Percentiles rank a stretch among this genome's conserved stretches.
These are phyloP conservation scores for Lagopus leucura DNA, from an alignment of 2,113 vertebrate genomes.

Conservation along the genomic window DNA sequence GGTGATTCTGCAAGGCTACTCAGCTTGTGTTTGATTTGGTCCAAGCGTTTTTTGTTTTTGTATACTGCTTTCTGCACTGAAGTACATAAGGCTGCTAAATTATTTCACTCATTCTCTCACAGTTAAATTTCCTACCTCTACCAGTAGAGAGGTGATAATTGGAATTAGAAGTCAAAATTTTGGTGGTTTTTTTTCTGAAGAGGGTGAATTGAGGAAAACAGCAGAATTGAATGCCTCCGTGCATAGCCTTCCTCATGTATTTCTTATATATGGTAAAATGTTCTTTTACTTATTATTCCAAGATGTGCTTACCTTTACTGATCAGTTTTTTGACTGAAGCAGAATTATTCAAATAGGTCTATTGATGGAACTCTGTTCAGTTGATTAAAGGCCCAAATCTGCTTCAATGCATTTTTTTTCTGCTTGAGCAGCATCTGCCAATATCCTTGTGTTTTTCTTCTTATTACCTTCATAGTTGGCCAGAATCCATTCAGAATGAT, in stretches of 20 bases:
- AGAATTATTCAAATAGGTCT: slow-evolving; percentile 63
- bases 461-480: slow-evolving; percentile 55
- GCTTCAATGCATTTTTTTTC: slow-evolving; percentile 35
- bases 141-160: background rate
- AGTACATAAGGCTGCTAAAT: background rate
- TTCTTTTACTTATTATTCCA: slow-evolving; percentile 28
- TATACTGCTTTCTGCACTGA: background rate
- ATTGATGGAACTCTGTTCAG: slow-evolving; percentile 46
- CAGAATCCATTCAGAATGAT: slow-evolving; percentile 42
- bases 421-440: slow-evolving; percentile 63
- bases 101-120: background rate
- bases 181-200: background rate
- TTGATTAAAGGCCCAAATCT: slow-evolving; percentile 72
- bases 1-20: background rate
- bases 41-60: background rate
- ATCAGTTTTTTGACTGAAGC: slow-evolving; percentile 32
- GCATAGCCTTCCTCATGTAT: background rate
- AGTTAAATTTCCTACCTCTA: background rate
- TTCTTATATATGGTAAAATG: background rate
- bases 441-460: slow-evolving; percentile 61
- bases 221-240: background rate
- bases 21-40: background rate
- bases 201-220: background rate
- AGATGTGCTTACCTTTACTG: slow-evolving; percentile 36
- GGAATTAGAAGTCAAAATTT: slow-evolving; percentile 7